A percentile compares a stretch with the other conserved stretches of the same genome.
These are phyloP conservation scores for Poecilia latipinna DNA, from an alignment of 2,113 vertebrate genomes.

Conservation along the genomic window DNA sequence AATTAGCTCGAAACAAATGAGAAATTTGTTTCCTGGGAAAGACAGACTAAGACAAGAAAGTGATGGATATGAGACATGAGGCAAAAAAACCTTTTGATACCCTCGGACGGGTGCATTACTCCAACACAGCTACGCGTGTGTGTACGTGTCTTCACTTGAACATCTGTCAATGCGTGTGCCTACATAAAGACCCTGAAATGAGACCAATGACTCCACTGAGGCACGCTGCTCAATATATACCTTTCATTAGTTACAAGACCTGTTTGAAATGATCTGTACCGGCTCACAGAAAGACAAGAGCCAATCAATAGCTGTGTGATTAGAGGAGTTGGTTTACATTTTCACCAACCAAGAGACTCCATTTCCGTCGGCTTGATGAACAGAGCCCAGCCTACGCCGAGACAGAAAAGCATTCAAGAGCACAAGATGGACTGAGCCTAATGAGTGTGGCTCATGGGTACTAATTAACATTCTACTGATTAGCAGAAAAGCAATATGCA, in stretches of 20 bases:
- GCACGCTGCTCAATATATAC: conserved; percentile 47
- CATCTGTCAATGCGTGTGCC: not conserved
- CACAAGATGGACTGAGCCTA: conserved; percentile 15
- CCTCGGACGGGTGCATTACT: not conserved
- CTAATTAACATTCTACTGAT: conserved; percentile 4
- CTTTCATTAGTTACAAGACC: conserved; percentile 62
- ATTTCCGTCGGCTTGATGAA: conserved; percentile 34
- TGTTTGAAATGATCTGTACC: conserved; percentile 54
- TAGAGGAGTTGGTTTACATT: conserved; percentile 43
- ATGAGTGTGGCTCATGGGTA: conserved; percentile 11
- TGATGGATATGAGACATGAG: not conserved
- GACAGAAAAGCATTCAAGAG: conserved; percentile 15
- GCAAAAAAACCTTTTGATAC: conserved; percentile 6
- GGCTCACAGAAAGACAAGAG: conserved; percentile 30
- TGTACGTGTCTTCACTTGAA: not conserved
- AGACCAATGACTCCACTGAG: conserved; percentile 42
- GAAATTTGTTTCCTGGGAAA: not conserved
- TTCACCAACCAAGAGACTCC: conserved; percentile 23
- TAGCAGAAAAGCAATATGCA: not conserved
- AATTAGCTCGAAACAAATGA: conserved; percentile 28
- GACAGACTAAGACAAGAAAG: conserved; percentile 2
- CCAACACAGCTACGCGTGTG: conserved; percentile 7
- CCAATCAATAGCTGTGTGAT: conserved; percentile 54
- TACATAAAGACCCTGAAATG: conserved; percentile 30
- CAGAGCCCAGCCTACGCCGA: conserved; percentile 8